Conservation (phyloP, 2,797 vertebrate species). For the Ciconia nigra region DNA sequence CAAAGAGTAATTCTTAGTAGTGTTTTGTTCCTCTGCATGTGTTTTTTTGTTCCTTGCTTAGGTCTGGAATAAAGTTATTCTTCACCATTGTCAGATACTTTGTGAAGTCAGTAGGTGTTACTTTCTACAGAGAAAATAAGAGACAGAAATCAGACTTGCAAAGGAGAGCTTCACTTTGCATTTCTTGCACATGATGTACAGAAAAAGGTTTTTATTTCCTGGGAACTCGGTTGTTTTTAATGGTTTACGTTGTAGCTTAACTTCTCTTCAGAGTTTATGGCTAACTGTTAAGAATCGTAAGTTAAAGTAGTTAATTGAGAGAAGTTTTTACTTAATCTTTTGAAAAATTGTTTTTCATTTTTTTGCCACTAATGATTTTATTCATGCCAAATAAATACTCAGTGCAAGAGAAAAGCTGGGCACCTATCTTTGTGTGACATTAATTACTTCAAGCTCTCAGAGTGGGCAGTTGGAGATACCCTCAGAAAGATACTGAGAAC, state of each 20-base stretch:
- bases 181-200: background rate
- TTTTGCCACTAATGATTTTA: background rate
- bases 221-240: background rate
- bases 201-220: background rate
- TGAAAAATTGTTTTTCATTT: background rate
- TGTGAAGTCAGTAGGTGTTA: background rate
- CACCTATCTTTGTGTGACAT: background rate
- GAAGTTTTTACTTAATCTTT: background rate
- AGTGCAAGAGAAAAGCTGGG: background rate
- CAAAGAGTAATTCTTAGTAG: background rate
- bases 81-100: background rate
- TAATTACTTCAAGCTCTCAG: background rate
- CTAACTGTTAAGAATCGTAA: background rate
- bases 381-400: background rate
- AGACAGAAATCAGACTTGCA: background rate
- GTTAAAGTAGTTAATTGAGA: background rate
- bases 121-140: background rate
- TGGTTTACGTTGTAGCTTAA: background rate
- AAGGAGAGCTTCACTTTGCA: background rate
- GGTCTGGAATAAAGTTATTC: background rate
- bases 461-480: background rate
- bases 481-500: background rate
- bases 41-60: background rate
- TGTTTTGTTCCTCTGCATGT: background rate
- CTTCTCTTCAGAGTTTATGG: background rate